A percentile compares a stretch with the other conserved stretches of the same genome.
phyloP scores from a whole-genome alignment of 2,888 invertebrate genomes.

The Protonemura montana region DNA sequence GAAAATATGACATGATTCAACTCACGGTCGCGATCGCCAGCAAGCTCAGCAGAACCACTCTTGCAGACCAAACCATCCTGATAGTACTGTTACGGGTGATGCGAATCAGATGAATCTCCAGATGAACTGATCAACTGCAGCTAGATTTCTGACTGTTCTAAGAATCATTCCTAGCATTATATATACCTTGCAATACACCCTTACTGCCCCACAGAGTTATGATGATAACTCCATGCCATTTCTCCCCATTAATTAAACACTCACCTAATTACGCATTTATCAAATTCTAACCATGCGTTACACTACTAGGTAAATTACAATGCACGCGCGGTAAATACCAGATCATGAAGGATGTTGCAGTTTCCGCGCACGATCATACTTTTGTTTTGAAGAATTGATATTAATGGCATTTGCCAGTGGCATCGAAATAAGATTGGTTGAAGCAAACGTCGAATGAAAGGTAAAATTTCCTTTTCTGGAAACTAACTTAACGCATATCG shows the following conservation, averaged over 20 bases:
- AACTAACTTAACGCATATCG: background rate
- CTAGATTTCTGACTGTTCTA: background rate
- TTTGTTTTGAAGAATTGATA: background rate
- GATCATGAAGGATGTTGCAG: slow-evolving; percentile 12
- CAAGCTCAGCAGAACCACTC: background rate
- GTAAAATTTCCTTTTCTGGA: background rate
- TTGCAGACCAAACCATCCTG: background rate
- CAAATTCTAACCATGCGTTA: background rate
- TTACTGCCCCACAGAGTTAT: background rate
- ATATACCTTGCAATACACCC: background rate
- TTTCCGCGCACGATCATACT: background rate
- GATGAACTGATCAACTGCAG: background rate
- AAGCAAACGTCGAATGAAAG: background rate
- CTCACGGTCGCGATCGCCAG: background rate
- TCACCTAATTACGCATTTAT: background rate
- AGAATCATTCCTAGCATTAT: background rate
- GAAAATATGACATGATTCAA: no score
- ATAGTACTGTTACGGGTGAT: background rate
- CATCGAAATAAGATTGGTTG: background rate
- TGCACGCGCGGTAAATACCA: background rate
- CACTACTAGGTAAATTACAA: background rate
- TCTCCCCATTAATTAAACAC: background rate
- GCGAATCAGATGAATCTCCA: background rate
- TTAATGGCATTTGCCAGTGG: slow-evolving; percentile 7
- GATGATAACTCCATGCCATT: background rate